Percentiles rank a stretch among this genome's conserved stretches.
Evolutionary conservation across 2,797 vertebrate genomes (phyloP).

Genomic region (Helicolenus hilgendorfi): DNA sequence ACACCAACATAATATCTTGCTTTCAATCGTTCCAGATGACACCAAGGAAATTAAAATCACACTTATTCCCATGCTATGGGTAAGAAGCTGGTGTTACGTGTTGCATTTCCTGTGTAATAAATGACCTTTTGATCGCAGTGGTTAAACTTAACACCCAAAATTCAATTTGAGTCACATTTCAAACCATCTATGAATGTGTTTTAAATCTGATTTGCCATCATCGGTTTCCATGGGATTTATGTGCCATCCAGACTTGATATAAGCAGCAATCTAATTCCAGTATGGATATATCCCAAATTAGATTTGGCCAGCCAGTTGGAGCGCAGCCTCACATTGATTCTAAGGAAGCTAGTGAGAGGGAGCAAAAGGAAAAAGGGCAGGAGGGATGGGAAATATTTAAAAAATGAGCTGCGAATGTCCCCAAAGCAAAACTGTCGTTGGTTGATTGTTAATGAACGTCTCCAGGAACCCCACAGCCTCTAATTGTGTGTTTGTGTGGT

Average conservation of each 20-base stretch:
- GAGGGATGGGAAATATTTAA: background rate
- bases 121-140: conserved; percentile 2
- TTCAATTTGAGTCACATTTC: conserved; percentile 31
- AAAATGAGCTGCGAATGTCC: background rate
- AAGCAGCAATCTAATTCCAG: conserved; percentile 44
- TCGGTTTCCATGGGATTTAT: conserved; percentile 14
- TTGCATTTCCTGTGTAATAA: background rate
- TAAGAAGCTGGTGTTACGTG: background rate
- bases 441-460: conserved; percentile 80
- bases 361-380: background rate
- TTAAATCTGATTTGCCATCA: conserved; percentile 45
- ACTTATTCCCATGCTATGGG: background rate
- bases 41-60: background rate
- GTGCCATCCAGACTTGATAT: conserved; percentile 17
- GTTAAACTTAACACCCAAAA: background rate
- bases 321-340: conserved; percentile 9
- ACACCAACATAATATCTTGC: background rate
- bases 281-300: conserved; percentile 31
- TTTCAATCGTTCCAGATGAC: conserved; percentile 5
- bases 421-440: conserved; percentile 13
- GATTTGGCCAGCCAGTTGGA: conserved; percentile 37
- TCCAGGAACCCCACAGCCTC: conserved; percentile 63
- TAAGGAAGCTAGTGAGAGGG: conserved; percentile 6
- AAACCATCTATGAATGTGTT: conserved; percentile 26
- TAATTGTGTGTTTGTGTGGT: conserved; percentile 82